Conservation (phyloP, 1,140 invertebrate genomes). For the Cotesia typhae region DNA sequence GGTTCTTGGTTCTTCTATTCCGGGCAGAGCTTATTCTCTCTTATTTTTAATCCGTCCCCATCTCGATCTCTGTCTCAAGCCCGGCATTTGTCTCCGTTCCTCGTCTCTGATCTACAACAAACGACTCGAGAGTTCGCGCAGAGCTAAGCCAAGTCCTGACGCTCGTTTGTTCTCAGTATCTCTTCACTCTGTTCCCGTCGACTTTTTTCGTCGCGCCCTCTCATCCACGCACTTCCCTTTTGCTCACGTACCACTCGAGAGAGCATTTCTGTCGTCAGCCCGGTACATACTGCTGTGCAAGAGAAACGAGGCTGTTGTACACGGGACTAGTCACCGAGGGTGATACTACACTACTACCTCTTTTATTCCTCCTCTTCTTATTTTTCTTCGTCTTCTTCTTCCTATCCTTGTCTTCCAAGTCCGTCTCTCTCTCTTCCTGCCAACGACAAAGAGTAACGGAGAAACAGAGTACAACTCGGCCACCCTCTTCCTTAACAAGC, state of each 20-base stretch:
- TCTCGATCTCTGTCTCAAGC: neutral
- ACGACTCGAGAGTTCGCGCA: slow-evolving; percentile 2
- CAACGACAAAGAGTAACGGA: slow-evolving; percentile 41
- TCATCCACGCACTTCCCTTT: slow-evolving; percentile 40
- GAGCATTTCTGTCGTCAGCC: slow-evolving; percentile 55
- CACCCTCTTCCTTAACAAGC: slow-evolving; percentile 61
- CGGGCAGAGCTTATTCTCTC: slow-evolving; percentile 34
- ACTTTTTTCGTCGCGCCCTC: slow-evolving; percentile 17
- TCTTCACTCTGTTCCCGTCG: slow-evolving; percentile 5
- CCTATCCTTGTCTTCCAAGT: too few relatives aligned
- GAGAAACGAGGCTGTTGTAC: slow-evolving; percentile 19
- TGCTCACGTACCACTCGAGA: slow-evolving; percentile 45
- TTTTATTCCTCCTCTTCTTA: too few relatives aligned
- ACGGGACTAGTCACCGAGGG: slow-evolving; percentile 39
- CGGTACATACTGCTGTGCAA: slow-evolving; percentile 7
- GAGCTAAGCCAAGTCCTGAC: slow-evolving; percentile 9
- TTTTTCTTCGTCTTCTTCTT: too few relatives aligned
- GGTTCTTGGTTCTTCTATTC: too few relatives aligned
- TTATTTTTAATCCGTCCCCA: slow-evolving; percentile 21
- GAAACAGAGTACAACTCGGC: slow-evolving; percentile 44
- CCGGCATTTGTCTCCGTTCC: slow-evolving; percentile 3
- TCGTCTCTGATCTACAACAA: too few relatives aligned
- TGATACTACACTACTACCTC: slow-evolving; percentile 19
- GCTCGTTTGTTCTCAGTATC: slow-evolving; percentile 12
- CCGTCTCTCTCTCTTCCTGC: slow-evolving; percentile 39